Base-by-base conservation (phyloP, 2,797 vertebrate species). In the Tachyglossus aculeatus region DNA sequence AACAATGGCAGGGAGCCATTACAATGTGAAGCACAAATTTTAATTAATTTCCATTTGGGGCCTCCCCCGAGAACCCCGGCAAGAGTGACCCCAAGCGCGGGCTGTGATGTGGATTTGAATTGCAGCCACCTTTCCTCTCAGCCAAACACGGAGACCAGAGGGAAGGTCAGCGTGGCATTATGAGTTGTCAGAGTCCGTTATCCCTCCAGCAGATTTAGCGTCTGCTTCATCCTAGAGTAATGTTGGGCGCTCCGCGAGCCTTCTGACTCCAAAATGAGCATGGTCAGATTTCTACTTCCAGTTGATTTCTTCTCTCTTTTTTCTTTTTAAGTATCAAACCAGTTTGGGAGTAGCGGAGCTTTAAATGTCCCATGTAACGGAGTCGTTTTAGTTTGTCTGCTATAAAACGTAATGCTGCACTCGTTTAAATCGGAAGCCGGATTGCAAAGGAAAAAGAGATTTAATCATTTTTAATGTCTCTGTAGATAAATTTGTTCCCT, bases 1-100 rank as follows among this genome's bases (percentile, higher is more conserved):
- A 95, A 97, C 96, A 96, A 96, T 96, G 89, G 95, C 91, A 76
- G 88, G 90, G 93, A 94, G 95, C 95, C 95, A 93, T 94, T 91
- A 97, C 93, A 81, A 90, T 95, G 93, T 89, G 92, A 93, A 87
- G 92, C 89, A 94, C 92, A 92, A 94, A 95, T 96, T 98, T 98
- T 98, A 99, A 99, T 98, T 98, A 98, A 98, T 98, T 98, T 98
- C 96, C 95, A 97, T 93, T 95, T 93, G 82, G 91, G 89, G 93
- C 93, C 91, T 96, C 95, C 94, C 95, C 88, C 85, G 92, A 92
- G 92, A 86, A 90, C 82, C 86, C 88, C 71, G 62, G 91, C 92
- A 91, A 91, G 87, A 87, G 91, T 98, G 95, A 94, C 93, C 93
- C n/a, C 91, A 52, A 71, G 90, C 89, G 91, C 89, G 74, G 59